Evolutionary conservation across 2,888 invertebrate genomes (phyloP), one percentile per base, ranked within the genome.

Genomic region (Drosophila pseudotakahashii): DNA sequence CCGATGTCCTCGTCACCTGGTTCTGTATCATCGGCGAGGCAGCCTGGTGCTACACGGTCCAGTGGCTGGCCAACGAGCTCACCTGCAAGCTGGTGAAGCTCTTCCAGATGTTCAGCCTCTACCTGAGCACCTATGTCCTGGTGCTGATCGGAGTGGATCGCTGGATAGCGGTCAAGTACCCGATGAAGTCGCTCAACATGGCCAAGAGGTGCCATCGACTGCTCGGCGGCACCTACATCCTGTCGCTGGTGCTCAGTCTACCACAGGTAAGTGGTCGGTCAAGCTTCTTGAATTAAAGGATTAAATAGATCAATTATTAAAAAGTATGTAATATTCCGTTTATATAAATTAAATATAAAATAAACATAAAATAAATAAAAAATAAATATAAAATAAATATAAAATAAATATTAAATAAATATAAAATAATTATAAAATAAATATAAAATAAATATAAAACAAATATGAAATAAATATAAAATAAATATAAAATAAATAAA

Each of bases 11-110:
- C 30, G 97, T 97, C 6, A 96, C 97, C 0, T 93, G 96, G 50
- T 96, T 96, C 91, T 97, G 97, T 89, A 94, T 97, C 73, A 94
- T 95, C 4, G 96, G 96, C 0, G 97, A 97, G 84, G 96, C 96
- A 0, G 94, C 95, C 0, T 97, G 97, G 97, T 95, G 94, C 44
- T 95, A 95, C 59, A 95, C 96, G 0, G 96, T 97, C 0, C 94
- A 95, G 72, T 97, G 97, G 97, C 92, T 95, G 50, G 96, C 96
- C 13, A 96, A 96, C 2, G 95, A 96, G 86, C 90, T 94, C 10
- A 94, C 94, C 45, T 97, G 97, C 91, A 97, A 97, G 92, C 77
- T 96, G 58, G 95, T 97, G 85, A 97, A 97, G 91, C 96, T 95
- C 78, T 92, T 95, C 51, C 96, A 97, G 92, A 95, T 96, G 94